Evolutionary conservation across 2,797 vertebrate species (phyloP), one percentile per base, ranked within the genome.

Genomic region (Falco rusticolus): DNA sequence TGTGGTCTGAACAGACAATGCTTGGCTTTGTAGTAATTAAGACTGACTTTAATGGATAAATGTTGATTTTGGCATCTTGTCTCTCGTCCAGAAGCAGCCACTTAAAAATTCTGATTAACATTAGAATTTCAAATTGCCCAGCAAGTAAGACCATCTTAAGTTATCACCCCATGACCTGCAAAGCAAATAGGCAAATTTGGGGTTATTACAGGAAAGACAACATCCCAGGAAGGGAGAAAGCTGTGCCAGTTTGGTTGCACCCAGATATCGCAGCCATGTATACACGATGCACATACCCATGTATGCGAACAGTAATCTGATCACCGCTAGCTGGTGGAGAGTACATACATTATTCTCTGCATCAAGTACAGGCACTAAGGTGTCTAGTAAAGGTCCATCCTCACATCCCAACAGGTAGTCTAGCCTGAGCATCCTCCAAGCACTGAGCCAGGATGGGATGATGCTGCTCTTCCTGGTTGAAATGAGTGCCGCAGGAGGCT

Each of bases 371-470:
- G 87, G 92, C 89, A 91, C 94, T 64, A 63, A 96, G 85, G 89
- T 81, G 77, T 85, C 89, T 93, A 66, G 74, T n/a, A 11, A 93
- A 90, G 84, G 76, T 92, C 86, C 91, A 89, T 66, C 93, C 82
- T 61, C 88, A 33, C 71, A 70, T 45, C 79, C 68, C 7, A 43
- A 84, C 25, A 89, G 75, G 84, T 93, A 80, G 70, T 45, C 56
- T 16, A 96, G 85, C 89, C 89, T 50, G 34, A 89, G 93, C 37
- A 74, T 7, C 48, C 84, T 66, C 47, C 22, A 16, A 51, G 61
- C 10, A 6, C 33, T 61, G 45, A 70, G 65, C 25, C 26, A 19
- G n/a, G 7, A 5, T 21, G 25, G 75, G 65, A 82, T 28, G 45
- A 16, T 47, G 59, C 71, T 47, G 34, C 33, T 77, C 41, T 25